Evolutionary conservation across 2,113 vertebrate species (phyloP).

Genomic region (Tetraodon nigroviridis): DNA sequence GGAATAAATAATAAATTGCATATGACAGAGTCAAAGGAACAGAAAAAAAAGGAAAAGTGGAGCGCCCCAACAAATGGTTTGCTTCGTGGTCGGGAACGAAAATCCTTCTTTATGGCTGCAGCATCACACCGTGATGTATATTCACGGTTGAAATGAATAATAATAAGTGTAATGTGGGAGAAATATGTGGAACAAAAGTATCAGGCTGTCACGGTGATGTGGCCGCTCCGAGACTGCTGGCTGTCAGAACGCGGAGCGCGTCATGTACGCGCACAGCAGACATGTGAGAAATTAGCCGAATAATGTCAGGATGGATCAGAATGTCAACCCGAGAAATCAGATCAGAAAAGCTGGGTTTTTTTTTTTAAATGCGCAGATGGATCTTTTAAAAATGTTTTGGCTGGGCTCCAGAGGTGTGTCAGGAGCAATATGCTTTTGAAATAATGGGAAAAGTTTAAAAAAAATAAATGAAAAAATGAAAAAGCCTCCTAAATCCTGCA

Average conservation of each 20-base stretch:
- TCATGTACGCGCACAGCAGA: slow-evolving; percentile 1
- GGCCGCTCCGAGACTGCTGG: slow-evolving; percentile 7
- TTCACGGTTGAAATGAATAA: slow-evolving; percentile 56
- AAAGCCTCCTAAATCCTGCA: neutral
- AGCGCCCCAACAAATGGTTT: slow-evolving; percentile 61
- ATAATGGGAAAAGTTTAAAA: neutral
- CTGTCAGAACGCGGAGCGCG: slow-evolving; percentile 24
- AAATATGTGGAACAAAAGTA: slow-evolving; percentile 39
- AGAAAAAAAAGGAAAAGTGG: slow-evolving; percentile 28
- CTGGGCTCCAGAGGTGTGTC: neutral
- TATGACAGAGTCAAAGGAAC: slow-evolving; percentile 68
- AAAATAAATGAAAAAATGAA: neutral
- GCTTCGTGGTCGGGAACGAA: slow-evolving; percentile 49
- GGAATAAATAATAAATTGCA: slow-evolving; percentile 75
- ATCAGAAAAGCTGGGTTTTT: neutral
- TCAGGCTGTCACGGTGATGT: slow-evolving; percentile 26
- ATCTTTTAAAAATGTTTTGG: neutral
- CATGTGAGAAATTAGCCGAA: too few species aligned
- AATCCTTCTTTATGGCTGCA: slow-evolving; percentile 55
- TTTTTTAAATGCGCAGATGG: neutral
- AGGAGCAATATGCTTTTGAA: neutral
- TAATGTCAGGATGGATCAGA: slow-evolving; percentile 1
- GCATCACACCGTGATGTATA: slow-evolving; percentile 69
- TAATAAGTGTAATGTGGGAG: slow-evolving; percentile 41
- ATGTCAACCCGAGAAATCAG: neutral